A percentile compares a stretch with the other conserved stretches of the same genome.
phyloP scores from a whole-genome alignment of 2,113 vertebrate species.

The Calyptomena viridis region DNA sequence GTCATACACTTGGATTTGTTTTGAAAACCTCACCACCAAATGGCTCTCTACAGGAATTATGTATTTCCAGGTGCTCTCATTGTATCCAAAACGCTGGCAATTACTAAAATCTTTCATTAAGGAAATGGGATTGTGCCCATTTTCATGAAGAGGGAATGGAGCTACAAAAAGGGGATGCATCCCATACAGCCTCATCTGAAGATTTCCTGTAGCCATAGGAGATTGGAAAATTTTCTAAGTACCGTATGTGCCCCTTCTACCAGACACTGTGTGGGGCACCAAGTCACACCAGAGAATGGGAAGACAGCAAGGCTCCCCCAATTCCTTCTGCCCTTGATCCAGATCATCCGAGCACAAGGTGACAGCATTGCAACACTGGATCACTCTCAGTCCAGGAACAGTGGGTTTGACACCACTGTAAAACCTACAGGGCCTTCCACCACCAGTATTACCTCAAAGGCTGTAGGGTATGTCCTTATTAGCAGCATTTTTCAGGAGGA shows the following conservation, averaged over 20 bases:
- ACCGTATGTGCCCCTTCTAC: fast-evolving
- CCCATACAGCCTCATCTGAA: background rate
- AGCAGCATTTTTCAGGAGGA: background rate
- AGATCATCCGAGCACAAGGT: background rate
- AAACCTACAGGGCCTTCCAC: background rate
- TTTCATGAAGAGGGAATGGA: background rate
- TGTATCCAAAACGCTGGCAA: background rate
- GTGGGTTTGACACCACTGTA: background rate
- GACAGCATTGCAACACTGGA: background rate
- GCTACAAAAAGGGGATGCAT: background rate
- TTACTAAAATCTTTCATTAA: background rate
- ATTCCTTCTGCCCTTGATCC: background rate
- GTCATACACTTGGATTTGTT: background rate
- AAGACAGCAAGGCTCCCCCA: background rate
- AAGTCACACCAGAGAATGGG: fast-evolving
- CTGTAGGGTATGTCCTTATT: background rate
- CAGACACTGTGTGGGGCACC: fast-evolving
- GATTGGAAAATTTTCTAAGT: background rate
- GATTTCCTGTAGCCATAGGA: background rate
- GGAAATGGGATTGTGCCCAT: background rate
- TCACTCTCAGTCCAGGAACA: background rate
- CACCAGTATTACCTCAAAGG: background rate
- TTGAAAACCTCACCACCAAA: background rate
- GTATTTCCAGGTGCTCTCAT: background rate
- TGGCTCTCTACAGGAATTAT: background rate